A percentile compares a stretch with the other conserved stretches of the same genome.
phyloP scores from a whole-genome alignment of 2,113 vertebrate genomes.

The Pimephales promelas region DNA sequence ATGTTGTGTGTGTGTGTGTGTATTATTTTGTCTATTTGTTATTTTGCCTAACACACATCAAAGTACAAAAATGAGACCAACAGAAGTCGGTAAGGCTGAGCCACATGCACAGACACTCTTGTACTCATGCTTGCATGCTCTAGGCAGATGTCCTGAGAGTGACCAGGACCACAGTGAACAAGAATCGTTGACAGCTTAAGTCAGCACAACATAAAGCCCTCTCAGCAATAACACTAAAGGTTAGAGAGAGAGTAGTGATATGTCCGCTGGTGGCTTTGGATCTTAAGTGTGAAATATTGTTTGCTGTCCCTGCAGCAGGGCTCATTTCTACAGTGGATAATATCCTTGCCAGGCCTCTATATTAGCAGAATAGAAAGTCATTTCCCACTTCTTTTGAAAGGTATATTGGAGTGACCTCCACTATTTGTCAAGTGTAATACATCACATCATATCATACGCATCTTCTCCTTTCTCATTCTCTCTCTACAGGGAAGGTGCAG shows the following conservation, averaged over 20 bases:
- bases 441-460: constrained; percentile 7
- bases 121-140: neutral
- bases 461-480: neutral
- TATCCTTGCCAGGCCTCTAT: constrained; percentile 1
- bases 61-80: too few species aligned
- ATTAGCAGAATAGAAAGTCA: neutral
- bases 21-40: neutral
- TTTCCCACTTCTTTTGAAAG: constrained; percentile 20
- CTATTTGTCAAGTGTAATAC: constrained; percentile 4
- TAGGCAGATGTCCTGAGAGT: constrained; percentile 5
- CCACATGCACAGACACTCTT: neutral
- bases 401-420: constrained; percentile 8
- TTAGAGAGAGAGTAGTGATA: constrained; percentile 11
- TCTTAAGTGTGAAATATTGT: constrained; percentile 24
- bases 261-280: constrained; percentile 7
- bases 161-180: constrained; percentile 14
- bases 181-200: constrained; percentile 6
- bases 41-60: neutral
- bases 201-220: neutral
- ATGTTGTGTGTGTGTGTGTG: too few species aligned
- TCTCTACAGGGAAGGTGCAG: neutral
- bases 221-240: constrained; percentile 27
- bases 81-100: neutral
- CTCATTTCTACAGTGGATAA: neutral
- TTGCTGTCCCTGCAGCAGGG: neutral